Evolutionary conservation across 2,888 invertebrate species (phyloP).

Genomic region (Dendrolimus houi): DNA sequence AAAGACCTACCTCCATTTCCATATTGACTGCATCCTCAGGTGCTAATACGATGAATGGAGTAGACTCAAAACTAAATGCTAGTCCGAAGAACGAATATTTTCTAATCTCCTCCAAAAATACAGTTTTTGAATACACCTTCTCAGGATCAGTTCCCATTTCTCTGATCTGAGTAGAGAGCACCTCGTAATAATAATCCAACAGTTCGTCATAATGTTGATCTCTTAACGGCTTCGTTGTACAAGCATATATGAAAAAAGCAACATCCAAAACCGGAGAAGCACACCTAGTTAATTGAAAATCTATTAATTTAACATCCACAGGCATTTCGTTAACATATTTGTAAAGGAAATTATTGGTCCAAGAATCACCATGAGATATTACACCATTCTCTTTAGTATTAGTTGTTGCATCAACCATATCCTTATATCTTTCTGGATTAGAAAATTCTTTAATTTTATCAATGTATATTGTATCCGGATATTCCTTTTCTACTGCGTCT

Average conservation of each 20-base stretch:
- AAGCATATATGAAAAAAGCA: slow-evolving; percentile 71
- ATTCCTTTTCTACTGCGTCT: slow-evolving; percentile 80
- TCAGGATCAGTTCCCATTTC: slow-evolving; percentile 78
- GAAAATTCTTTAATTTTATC: slow-evolving; percentile 72
- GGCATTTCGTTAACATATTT: slow-evolving; percentile 41
- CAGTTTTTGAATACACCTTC: slow-evolving; percentile 66
- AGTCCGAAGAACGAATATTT: slow-evolving; percentile 75
- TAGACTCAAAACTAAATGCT: slow-evolving; percentile 77
- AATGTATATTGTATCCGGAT: slow-evolving; percentile 75
- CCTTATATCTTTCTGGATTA: slow-evolving; percentile 67
- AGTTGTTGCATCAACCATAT: slow-evolving; percentile 56
- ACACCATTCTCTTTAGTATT: slow-evolving; percentile 62
- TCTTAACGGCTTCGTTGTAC: slow-evolving; percentile 77
- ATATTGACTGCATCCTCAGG: slow-evolving; percentile 76
- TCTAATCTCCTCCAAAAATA: slow-evolving; percentile 72
- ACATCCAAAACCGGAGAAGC: slow-evolving; percentile 77
- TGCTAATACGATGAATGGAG: slow-evolving; percentile 72
- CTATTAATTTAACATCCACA: slow-evolving; percentile 76
- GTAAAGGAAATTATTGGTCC: slow-evolving; percentile 85
- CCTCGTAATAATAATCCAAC: slow-evolving; percentile 77
- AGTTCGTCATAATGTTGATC: slow-evolving; percentile 75
- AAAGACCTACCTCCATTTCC: slow-evolving; percentile 66
- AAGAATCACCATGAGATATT: slow-evolving; percentile 83
- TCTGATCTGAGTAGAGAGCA: slow-evolving; percentile 67
- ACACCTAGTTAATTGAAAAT: slow-evolving; percentile 81